phyloP scores from a whole-genome alignment of 2,113 vertebrate species.

The Ammodytes dubius region DNA sequence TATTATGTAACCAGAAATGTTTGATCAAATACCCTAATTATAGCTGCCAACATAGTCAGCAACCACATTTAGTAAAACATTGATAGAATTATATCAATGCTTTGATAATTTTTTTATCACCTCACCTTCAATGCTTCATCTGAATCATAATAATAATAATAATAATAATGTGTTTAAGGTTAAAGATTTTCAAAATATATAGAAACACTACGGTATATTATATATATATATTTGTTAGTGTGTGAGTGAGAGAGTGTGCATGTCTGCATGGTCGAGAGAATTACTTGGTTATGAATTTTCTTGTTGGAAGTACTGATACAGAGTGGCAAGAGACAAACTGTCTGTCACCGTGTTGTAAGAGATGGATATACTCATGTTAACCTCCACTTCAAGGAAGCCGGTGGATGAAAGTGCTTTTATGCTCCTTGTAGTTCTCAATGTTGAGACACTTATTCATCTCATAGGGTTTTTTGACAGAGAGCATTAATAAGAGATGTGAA shows the following conservation, averaged over 20 bases:
- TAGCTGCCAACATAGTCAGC: neutral
- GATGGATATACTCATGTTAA: neutral
- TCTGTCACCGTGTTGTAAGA: conserved; percentile 4
- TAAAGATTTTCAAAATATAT: too few relatives aligned
- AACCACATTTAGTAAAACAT: neutral
- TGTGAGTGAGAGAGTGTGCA: neutral
- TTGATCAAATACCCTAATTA: neutral
- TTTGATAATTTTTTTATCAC: neutral
- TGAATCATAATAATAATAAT: neutral
- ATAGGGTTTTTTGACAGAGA: conserved; percentile 32
- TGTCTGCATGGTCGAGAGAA: neutral
- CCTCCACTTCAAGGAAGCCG: conserved; percentile 6
- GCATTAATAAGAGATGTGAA: conserved; percentile 20
- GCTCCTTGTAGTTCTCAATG: neutral
- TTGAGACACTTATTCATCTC: conserved; percentile 19
- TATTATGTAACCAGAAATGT: conserved; percentile 1
- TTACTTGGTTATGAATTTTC: neutral
- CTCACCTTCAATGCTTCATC: conserved; percentile 3
- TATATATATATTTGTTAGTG: too few relatives aligned
- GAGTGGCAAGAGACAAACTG: conserved; percentile 26
- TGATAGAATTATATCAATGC: neutral
- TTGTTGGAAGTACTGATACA: conserved; percentile 9
- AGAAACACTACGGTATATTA: neutral
- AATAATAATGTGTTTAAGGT: too few relatives aligned
- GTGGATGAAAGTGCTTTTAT: neutral